Base-by-base conservation (phyloP, 2,888 invertebrate species). In the Zeuzera pyrina region DNA sequence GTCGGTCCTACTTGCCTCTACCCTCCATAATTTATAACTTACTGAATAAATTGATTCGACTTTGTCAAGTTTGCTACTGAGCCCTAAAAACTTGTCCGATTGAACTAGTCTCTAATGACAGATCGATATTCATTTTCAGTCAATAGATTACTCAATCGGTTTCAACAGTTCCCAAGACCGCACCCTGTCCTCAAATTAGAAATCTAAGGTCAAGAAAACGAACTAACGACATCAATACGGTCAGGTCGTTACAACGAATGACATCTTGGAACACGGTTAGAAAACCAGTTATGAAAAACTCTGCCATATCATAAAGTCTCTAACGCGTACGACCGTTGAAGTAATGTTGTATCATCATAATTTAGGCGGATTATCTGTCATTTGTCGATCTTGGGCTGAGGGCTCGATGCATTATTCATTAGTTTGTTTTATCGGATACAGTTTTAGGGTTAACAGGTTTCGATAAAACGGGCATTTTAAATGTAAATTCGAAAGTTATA, bases 371-470 rank as follows among this genome's bases (percentile, higher is more conserved):
- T 41, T 39, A 14, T 39, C 44, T 29, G 21, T 21, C 27, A 27
- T 10, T 21, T 36, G 30, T 33, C 34, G 42, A 34, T 42, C 42
- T 44, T 38, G 36, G 41, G 39, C 22, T 32, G 42, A 45, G 47
- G 45, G 44, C 43, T 32, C 28, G 31, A 40, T 53, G 50, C 45
- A 50, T 51, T 34, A 53, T 51, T 47, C 49, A 53, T 38, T 35
- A 36, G 34, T 42, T 47, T 47, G 44, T 43, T 43, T 33, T 42
- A 38, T 46, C 48, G 45, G 45, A 43, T 42, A 41, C 24, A 34
- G 42, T 46, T 48, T 49, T 47, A 42, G 49, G 49, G 46, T 47
- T 46, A 49, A 39, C 44, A 36, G 48, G 44, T 41, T 43, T 44
- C 29, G 12, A 13, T 25, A 25, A 25, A 25, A 25, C n/a, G n/a